Evolutionary conservation across 2,888 invertebrate genomes (phyloP), one percentile per base, ranked within the genome.

Genomic region (Drosophila pseudotalamancana): DNA sequence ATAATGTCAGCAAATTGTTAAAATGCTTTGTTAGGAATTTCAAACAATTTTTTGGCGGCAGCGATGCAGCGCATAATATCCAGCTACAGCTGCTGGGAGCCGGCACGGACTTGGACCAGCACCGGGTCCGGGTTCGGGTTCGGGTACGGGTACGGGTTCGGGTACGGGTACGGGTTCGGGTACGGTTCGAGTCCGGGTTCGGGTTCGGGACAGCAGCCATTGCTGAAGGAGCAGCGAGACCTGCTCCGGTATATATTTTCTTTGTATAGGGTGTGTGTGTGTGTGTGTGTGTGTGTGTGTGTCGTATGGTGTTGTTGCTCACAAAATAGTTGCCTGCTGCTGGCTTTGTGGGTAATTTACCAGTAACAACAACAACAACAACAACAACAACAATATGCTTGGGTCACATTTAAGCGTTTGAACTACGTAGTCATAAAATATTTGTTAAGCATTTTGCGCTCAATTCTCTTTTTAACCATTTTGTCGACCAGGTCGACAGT

Each of bases 1-100:
- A 87, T 85, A 82, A 82, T 82, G 87, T 82, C 87, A 82, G 82
- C 82, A 82, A 82, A 87, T 82, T 82, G 85, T 81, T 82, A 81
- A 82, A 82, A 87, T 84, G 85, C 82, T 82, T 82, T 84, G 82
- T 81, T 82, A 70, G 81, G 81, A 82, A 82, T 84, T 84, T 82
- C 78, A 74, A 87, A 84, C 87, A 87, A 71, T 80, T 87, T 87
- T 79, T 85, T 68, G 66, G 70, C 69, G 63, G 34, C 63, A 51
- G 75, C 54, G 46, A 31, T 69, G 70, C 70, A 63, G 54, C 50
- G 45, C 45, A 50, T 32, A 40, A 49, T 48, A 39, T 42, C 18
- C 54, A 43, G 19, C 42, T 39, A n/a, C 25, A 31, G 42, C 23
- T 39, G 23, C 19, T 3, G 5, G 14, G 23, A 23, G 23, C 27